Evolutionary conservation across 2,888 invertebrate species (phyloP), one percentile per base, ranked within the genome.

Genomic region (Brachyptera risi): DNA sequence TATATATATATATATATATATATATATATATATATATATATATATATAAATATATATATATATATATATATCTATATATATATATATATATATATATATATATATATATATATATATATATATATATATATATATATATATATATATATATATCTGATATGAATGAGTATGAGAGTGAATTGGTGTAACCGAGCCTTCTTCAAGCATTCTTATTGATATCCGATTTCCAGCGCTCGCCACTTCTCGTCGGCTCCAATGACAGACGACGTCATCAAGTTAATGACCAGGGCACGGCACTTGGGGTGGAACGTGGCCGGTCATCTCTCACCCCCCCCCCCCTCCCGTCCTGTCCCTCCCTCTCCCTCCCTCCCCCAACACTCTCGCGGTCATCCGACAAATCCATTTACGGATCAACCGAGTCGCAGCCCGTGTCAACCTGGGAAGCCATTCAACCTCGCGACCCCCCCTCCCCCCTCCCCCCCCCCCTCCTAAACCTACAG

Each of bases 311-410:
- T 47, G 54, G 54, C 54, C 37, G 54, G 23, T 24, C 54, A 54
- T 54, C 35, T 54, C 54, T 54, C 54, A 54, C 17, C 54, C 19
- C 23, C 23, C 61, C 56, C 23, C 57, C 57, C 11, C 49, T n/a
- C n/a, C n/a, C n/a, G n/a, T n/a, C n/a, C n/a, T n/a, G n/a, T n/a
- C n/a, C n/a, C n/a, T n/a, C n/a, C 59, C 19, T 5, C 37, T 17
- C 17, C 56, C 50, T 27, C 4, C 23, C 27, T 17, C 40, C 27
- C 1, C 15, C n/a, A n/a, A 11, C 40, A 23, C 60, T 15, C 15
- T 60, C 60, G n/a, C n/a, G 44, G 49, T 42, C 59, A 59, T 24
- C 47, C 47, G 61, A 57, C 61, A 61, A 57, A 61, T 61, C 61
- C 49, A 61, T 57, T 61, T 49, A 24, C 56, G 57, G 51, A 51